Conservation (phyloP, 2,113 vertebrate species). For the Eupsittula cactorum region DNA sequence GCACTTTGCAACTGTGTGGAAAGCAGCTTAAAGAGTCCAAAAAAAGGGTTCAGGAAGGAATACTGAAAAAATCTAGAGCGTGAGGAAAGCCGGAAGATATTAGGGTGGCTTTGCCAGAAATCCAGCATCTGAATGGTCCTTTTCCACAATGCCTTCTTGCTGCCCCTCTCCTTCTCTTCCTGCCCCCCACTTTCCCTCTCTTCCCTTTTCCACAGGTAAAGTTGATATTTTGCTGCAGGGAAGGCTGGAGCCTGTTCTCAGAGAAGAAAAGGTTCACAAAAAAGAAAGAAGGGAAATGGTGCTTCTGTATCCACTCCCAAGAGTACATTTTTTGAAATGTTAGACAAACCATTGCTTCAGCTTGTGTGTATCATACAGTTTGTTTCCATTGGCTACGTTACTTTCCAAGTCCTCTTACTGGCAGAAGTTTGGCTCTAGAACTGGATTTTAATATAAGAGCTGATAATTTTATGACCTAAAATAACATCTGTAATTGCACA, state of each 20-base stretch:
- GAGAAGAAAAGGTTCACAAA: neutral
- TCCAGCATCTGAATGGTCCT: too few relatives aligned
- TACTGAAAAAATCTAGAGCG: neutral
- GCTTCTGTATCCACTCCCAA: neutral
- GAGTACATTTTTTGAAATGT: neutral
- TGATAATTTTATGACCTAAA: neutral
- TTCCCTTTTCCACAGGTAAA: neutral
- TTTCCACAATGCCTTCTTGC: neutral
- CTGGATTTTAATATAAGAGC: neutral
- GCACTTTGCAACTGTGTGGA: neutral
- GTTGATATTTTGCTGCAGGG: neutral
- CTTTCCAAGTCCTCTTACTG: neutral
- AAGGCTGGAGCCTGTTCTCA: neutral
- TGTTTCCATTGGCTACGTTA: rapidly evolving
- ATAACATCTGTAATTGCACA: neutral
- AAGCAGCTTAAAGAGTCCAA: neutral
- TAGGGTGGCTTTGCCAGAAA: neutral
- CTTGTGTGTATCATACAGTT: neutral
- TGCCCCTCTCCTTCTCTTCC: neutral
- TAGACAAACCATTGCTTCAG: neutral
- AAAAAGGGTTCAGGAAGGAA: neutral
- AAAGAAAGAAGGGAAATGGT: neutral
- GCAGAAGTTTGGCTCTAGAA: neutral
- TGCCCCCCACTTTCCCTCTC: too few relatives aligned
- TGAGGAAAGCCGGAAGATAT: neutral